A percentile compares a stretch with the other conserved stretches of the same genome.
Evolutionary conservation across 2,113 vertebrate genomes (phyloP).

Genomic region (Callithrix jacchus): DNA sequence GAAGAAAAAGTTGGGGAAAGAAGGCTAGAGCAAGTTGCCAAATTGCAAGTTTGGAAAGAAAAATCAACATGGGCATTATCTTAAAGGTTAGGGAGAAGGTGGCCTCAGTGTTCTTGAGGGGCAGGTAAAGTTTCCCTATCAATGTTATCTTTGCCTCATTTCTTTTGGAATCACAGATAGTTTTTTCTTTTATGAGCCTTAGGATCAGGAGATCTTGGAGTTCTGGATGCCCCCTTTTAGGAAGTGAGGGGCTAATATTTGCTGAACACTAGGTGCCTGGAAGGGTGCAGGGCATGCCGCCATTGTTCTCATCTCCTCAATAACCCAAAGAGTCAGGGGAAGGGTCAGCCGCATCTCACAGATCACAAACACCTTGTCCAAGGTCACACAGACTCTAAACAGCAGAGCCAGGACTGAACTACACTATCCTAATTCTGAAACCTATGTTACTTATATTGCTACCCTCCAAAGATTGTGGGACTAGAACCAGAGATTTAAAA

Average conservation of each 20-base stretch:
- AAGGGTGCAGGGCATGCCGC: neutral
- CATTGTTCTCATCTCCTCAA: neutral
- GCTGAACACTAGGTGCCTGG: neutral
- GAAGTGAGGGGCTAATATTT: neutral
- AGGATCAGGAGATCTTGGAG: neutral
- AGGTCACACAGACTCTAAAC: neutral
- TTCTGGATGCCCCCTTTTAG: neutral
- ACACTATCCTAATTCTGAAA: neutral
- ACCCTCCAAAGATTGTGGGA: neutral
- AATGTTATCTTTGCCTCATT: neutral
- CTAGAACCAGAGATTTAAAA: neutral
- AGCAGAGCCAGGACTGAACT: neutral
- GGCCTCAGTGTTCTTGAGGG: neutral
- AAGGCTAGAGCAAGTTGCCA: neutral
- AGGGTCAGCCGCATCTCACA: neutral
- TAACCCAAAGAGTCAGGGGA: neutral
- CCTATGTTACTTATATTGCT: neutral
- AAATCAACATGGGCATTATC: neutral
- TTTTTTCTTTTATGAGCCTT: neutral
- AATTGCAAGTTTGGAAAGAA: conserved; percentile 51
- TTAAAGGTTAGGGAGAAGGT: neutral
- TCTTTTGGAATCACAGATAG: neutral
- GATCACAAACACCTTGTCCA: neutral
- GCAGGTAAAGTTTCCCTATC: neutral
- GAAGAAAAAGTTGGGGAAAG: neutral